Base-by-base conservation (phyloP, 2,797 vertebrate genomes). In the Anguilla obscura region DNA sequence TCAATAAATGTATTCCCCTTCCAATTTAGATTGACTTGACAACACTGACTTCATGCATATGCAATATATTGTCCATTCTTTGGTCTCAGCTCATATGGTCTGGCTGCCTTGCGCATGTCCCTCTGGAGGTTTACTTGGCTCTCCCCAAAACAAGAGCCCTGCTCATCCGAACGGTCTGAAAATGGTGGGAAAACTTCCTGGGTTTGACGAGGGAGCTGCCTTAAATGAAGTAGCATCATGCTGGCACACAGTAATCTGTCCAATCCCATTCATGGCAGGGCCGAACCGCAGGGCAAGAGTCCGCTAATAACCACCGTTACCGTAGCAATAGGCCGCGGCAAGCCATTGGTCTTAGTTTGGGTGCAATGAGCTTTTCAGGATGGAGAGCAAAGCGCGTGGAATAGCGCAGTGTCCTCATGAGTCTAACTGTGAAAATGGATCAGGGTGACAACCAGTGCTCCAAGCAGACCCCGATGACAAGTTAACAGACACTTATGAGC, bases 101-200 rank as follows among this genome's bases (percentile, higher is more conserved):
- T 60, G 24, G 58, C 14, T 69, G 58, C 45, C 79, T 84, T 69
- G 60, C 56, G 50, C 12, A 84, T 52, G 66, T 87, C 66, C 87
- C n/a, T 87, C 80, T 27, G 52, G 79, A 83, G 58, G 87, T 69
- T 52, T 50, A 54, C 27, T 87, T 60, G 45, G 82, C 79, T 27
- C 12, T 84, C 48, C 48, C 45, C 27, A 50, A 48, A 58, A 45
- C 14, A 6, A 84, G 9, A n/a, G n/a, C 14, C 30, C 18, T 45
- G 36, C 76, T 80, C 40, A 18, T 36, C 30, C 1, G 18, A 10
- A 74, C 24, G 69, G 30, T 14, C 79, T 36, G 16, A 45, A 30
- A 33, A 36, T 14, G 21, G 9, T 14, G 33, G 74, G 74, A 10
- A 27, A 45, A 82, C 79, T 16, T 50, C 21, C 24, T 21, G 40